Conservation (phyloP, 2,797 vertebrate species). For the Labeo calbasu region DNA sequence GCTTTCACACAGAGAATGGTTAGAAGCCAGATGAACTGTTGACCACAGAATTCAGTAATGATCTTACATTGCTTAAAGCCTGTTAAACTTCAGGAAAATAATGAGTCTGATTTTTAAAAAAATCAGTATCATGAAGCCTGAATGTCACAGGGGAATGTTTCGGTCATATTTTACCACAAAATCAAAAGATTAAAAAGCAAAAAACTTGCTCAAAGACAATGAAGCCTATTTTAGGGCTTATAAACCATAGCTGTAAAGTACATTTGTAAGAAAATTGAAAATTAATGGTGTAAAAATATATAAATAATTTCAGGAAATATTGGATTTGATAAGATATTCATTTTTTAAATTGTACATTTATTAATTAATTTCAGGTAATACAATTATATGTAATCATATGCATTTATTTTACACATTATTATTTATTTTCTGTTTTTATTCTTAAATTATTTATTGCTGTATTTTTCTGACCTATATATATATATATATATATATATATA, state of each 20-base stretch:
- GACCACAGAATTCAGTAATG: conserved; percentile 40
- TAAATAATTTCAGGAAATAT: not conserved
- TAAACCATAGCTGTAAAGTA: not conserved
- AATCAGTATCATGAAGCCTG: not conserved
- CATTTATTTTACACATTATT: not conserved
- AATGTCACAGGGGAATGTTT: conserved; percentile 9
- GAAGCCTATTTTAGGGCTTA: no score
- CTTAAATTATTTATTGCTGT: not conserved
- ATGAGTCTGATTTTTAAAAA: not conserved
- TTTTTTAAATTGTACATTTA: not conserved
- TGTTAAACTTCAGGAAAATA: not conserved
- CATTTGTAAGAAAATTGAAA: not conserved
- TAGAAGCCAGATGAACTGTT: conserved; percentile 15
- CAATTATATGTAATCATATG: not conserved
- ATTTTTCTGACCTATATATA: not conserved
- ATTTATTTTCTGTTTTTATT: not conserved
- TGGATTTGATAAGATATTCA: not conserved
- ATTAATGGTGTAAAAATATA: not conserved
- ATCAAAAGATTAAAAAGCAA: no score
- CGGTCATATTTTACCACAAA: not conserved
- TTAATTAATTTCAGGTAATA: not conserved
- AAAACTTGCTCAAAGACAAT: no score
- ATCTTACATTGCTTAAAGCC: not conserved
- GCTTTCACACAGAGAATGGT: not conserved
- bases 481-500: no score